These are phyloP conservation scores for Fragum fragum DNA, from an alignment of 2,888 invertebrate genomes.

Conservation along the genomic window DNA sequence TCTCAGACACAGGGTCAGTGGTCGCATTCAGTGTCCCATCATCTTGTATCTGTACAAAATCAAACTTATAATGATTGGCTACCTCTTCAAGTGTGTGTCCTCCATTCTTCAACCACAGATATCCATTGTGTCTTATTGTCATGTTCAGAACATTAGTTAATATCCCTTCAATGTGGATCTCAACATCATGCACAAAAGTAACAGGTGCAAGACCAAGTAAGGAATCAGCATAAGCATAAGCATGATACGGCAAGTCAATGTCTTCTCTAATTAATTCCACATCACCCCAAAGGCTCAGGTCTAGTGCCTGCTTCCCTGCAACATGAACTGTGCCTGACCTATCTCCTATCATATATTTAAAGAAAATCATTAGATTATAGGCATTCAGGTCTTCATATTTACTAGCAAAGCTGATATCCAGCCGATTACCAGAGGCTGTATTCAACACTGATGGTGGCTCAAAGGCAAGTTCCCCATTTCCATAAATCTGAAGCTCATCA, in stretches of 20 bases:
- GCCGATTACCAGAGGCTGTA: conserved; percentile 52
- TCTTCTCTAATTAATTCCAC: conserved; percentile 71
- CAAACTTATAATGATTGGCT: conserved; percentile 72
- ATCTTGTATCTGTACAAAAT: conserved; percentile 75
- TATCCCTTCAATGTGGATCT: conserved; percentile 77
- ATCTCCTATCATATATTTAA: conserved; percentile 82
- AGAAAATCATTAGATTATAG: conserved; percentile 74
- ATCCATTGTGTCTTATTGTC: conserved; percentile 77
- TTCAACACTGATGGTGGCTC: conserved; percentile 65
- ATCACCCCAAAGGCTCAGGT: conserved; percentile 58
- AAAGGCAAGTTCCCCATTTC: conserved; percentile 79
- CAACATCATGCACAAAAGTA: conserved; percentile 79
- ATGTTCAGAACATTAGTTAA: conserved; percentile 76
- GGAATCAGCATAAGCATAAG: conserved; percentile 73
- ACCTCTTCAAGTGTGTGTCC: conserved; percentile 69
- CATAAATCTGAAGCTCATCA: conserved; percentile 81
- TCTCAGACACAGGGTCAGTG: conserved; percentile 73
- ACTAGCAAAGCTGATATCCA: conserved; percentile 38
- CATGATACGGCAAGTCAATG: conserved; percentile 80
- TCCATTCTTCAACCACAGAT: conserved; percentile 79
- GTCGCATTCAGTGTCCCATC: conserved; percentile 73
- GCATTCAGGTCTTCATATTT: conserved; percentile 33
- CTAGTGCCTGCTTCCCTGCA: conserved; percentile 71
- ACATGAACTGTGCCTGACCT: conserved; percentile 79
- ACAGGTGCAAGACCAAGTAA: conserved; percentile 76